These are phyloP conservation scores for Catharus bicknelli DNA, from an alignment of 2,113 vertebrate genomes.

Conservation along the genomic window DNA sequence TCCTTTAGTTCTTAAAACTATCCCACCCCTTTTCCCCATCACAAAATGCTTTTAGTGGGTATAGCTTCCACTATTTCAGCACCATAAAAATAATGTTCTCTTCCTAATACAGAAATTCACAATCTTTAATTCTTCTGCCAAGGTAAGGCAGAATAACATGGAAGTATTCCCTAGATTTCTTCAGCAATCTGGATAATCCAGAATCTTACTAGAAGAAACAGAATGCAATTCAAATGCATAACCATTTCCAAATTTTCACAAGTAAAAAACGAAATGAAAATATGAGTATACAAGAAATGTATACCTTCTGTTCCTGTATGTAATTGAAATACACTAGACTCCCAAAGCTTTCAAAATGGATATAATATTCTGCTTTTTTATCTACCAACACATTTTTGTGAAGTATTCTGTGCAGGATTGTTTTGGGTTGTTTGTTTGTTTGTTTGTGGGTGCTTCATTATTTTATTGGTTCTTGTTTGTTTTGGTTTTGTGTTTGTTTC, in stretches of 20 bases:
- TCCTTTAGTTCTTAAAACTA: background rate
- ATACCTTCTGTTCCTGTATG: background rate
- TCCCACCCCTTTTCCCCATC: background rate
- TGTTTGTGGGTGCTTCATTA: rapidly evolving
- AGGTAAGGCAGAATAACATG: background rate
- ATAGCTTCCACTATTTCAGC: background rate
- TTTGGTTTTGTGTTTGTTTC: background rate
- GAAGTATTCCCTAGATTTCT: background rate
- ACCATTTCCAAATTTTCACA: background rate
- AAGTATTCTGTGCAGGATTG: background rate
- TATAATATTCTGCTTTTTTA: background rate
- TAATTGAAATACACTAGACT: background rate
- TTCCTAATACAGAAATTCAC: background rate
- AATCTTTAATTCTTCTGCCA: background rate
- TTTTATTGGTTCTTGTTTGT: background rate
- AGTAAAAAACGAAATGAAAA: background rate
- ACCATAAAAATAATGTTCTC: background rate
- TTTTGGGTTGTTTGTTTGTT: background rate
- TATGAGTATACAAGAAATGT: background rate
- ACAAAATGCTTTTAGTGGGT: background rate
- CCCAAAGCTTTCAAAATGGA: background rate
- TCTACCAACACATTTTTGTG: background rate
- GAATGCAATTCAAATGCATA: background rate
- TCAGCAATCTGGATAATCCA: background rate
- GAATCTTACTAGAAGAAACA: background rate